Evolutionary conservation across 2,888 invertebrate genomes (phyloP), one percentile per base, ranked within the genome.

Genomic region (Rhodophaea formosa): DNA sequence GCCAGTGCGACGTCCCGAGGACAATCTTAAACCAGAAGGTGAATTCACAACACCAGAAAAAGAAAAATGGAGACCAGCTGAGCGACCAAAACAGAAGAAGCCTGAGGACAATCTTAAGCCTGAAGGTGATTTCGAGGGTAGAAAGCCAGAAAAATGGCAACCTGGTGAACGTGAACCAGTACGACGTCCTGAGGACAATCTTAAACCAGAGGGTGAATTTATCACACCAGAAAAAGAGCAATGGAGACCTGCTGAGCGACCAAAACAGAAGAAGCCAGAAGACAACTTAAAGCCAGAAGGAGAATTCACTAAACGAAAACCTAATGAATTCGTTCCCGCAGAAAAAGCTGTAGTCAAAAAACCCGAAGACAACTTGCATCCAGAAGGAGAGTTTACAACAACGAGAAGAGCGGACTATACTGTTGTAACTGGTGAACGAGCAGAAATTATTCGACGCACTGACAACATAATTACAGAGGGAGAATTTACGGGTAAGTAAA

Each of bases 391-490:
- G 54, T 93, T 94, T 65, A 93, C 92, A 14, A 92, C 91, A 42
- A 86, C 84, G 42, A 85, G 92, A 63, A 89, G 86, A 16, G 92
- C 93, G 59, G 94, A 94, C 71, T 94, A 93, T 65, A 90, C 82
- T 62, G 88, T 93, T n/a, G 91, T 93, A 0, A 89, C 82, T 32
- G 94, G 94, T 0, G 94, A 94, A 75, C 90, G 94, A 66, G 93
- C 93, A 39, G 93, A 94, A 77, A 93, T 95, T 17, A 89, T 93
- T 61, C 92, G 92, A 62, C 93, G 92, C 47, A 92, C 92, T 63
- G 94, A 95, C 74, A 95, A 95, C 73, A 91, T 95, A 14, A 92
- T 92, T 42, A 88, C 93, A 55, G 93, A 93, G 87, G 94, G 94
- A 69, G 92, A 93, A 79, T 95, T 95, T 66, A 93, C 88, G 77